Base-by-base conservation (phyloP, 2,888 invertebrate genomes). In the Lacanobia wlatinum region DNA sequence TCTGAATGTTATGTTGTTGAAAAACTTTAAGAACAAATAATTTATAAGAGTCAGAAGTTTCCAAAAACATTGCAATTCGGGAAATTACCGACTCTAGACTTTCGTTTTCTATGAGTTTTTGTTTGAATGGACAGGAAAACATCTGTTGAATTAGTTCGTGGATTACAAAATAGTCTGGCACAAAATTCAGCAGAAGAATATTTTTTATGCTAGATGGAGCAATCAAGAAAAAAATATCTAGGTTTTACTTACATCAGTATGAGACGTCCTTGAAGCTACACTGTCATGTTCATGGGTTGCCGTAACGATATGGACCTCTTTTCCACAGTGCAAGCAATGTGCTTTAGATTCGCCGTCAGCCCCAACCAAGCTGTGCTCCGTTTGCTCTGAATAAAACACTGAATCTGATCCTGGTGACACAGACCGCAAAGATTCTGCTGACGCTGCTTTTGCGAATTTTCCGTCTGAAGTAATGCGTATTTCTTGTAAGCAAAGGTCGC, bases 361-460 rank as follows among this genome's bases (percentile, higher is more conserved):
- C 4, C 91, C 94, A 21, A 94, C 94, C 63, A 93, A 88, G 76
- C 95, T 95, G 69, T 96, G 96, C 90, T 97, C 97, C 16, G 97
- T 97, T 83, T 97, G 97, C 92, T 98, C 98, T 89, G 98, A 98
- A 94, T 98, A 98, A 94, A 98, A 98, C 40, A 98, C 98, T 72
- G 98, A 98, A 92, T 98, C 98, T 82, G 98, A 98, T 38, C 98
- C 98, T 6, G 98, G 98, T 88, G 98, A 98, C 55, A 98, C 98
- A n/a, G 98, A 98, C 62, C 98, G 97, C 68, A 98, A 94, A 1
- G 98, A 98, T 94, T 98, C 98, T 60, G 98, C 98, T 85, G 98
- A 98, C 75, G 98, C 96, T 14, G 98, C 98, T 94, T 98, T 98
- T 67, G 98, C 94, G 84, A 93, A 95, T 89, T 96, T 96, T 76